Percentiles rank a stretch among this genome's conserved stretches.
Conservation (phyloP, 2,888 invertebrate species). For the Scaptomyza reducta region DNA sequence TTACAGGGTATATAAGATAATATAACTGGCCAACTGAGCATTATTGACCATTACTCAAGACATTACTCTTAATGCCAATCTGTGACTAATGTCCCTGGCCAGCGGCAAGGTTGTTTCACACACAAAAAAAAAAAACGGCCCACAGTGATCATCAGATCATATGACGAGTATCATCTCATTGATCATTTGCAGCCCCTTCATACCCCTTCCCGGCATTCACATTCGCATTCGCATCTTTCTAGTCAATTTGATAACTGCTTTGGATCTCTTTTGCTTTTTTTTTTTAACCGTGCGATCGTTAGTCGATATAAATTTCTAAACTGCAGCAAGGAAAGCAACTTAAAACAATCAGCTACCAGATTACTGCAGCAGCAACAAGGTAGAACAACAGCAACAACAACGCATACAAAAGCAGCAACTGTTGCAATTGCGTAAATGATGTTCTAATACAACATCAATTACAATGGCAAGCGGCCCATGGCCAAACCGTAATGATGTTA, state of each 20-base stretch:
- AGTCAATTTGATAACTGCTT: conserved; percentile 55
- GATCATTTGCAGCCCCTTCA: conserved; percentile 26
- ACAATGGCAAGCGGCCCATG: conserved; percentile 75
- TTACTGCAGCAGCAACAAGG: conserved; percentile 32
- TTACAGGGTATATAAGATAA: conserved; percentile 32
- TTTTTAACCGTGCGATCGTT: conserved; percentile 44
- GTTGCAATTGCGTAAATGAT: conserved; percentile 78
- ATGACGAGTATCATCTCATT: conserved; percentile 36
- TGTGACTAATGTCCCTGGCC: conserved; percentile 47
- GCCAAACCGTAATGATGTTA: conserved; percentile 70
- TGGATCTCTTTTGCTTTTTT: conserved; percentile 15
- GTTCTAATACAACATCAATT: conserved; percentile 80
- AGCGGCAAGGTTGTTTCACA: conserved; percentile 59
- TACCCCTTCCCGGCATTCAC: conserved; percentile 7
- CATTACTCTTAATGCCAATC: conserved; percentile 44
- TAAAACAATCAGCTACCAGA: conserved; percentile 47
- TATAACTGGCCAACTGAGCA: conserved; percentile 37
- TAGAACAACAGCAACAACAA: conserved; percentile 1
- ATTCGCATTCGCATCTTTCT: conserved; percentile 21
- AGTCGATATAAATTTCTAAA: conserved; percentile 54
- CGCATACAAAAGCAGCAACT: conserved; percentile 33
- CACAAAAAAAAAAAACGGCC: conserved; percentile 16
- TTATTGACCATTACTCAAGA: conserved; percentile 55
- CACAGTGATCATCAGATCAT: conserved; percentile 21
- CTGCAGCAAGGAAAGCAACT: conserved; percentile 43